A percentile compares a stretch with the other conserved stretches of the same genome.
Evolutionary conservation across 2,888 invertebrate species (phyloP).

Genomic region (Xanthorhoe designata): DNA sequence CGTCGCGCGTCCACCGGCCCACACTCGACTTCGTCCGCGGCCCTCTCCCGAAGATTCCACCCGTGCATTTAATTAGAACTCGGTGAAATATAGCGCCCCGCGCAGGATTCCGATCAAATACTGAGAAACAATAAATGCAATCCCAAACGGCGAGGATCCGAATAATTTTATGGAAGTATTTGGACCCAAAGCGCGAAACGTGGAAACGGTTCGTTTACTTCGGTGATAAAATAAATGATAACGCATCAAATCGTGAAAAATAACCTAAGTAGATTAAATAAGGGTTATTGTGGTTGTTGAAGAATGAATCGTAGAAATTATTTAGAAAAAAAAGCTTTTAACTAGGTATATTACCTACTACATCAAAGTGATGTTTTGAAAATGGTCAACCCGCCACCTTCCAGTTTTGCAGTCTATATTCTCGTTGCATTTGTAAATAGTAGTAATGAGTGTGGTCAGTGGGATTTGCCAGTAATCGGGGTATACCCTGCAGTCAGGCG

Average conservation of each 20-base stretch:
- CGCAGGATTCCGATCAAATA: constrained; percentile 66
- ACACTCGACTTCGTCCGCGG: constrained; percentile 55
- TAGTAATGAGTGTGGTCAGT: neutral
- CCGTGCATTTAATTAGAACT: constrained; percentile 75
- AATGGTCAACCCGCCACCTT: neutral
- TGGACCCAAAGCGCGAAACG: constrained; percentile 52
- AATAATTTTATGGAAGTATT: constrained; percentile 72
- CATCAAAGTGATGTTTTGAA: neutral
- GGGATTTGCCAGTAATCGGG: constrained; percentile 8
- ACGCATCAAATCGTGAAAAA: constrained; percentile 1
- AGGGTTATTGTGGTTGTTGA: neutral
- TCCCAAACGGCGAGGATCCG: constrained; percentile 64
- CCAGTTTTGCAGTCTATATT: neutral
- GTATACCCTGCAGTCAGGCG: constrained; percentile 29
- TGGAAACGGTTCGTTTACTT: constrained; percentile 62
- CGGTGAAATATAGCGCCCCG: constrained; percentile 76
- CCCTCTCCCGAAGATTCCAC: constrained; percentile 66
- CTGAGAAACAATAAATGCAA: constrained; percentile 72
- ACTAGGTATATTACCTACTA: neutral
- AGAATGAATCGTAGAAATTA: neutral
- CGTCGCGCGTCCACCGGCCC: constrained; percentile 48
- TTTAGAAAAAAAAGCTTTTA: neutral
- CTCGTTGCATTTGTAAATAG: neutral
- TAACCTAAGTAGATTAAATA: neutral
- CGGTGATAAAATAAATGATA: constrained; percentile 63